Base-by-base conservation (phyloP, 1,140 invertebrate genomes). In the Meloidogyne hapla region DNA sequence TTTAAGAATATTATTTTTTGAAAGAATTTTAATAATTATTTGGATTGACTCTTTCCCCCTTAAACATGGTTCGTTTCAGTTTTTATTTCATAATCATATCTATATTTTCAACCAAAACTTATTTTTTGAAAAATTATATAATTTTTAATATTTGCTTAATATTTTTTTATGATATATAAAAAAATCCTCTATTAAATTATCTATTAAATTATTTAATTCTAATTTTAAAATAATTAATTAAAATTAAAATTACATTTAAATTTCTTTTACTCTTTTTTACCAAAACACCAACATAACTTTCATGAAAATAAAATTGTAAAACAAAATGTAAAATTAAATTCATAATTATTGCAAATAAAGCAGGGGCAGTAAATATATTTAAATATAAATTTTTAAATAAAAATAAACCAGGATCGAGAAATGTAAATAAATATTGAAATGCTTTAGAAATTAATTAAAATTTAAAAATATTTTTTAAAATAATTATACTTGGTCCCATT, bases 391-490 rank as follows among this genome's bases (percentile, higher is more conserved):
- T 33, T 40, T 70, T 28, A 26, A 40, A 26, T 38, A 18, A 33
- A 42, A 56, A 25, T 56, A 70, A 25, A 2, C 88, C 88, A 6
- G 88, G 88, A 73, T 84, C 74, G 8, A 80, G 38, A 10, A 56
- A 67, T 13, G 67, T 64, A 64, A 80, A 80, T n/a, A 81, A n/a
- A 9, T 76, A 62, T 65, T 89, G 88, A 33, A 89, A 82, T n/a
- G 81, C 87, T 42, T 85, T 77, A n/a, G n/a, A n/a, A n/a, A n/a
- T 56, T 76, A 18, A 61, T 61, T 69, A 40, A 66, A 40, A 26
- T 45, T 45, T n/a, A n/a, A 81, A 69, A 21, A 21, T 65, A 25
- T n/a, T 21, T 74, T 65, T 71, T 38, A 5, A 13, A n/a, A n/a
- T n/a, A n/a, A 12, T 12, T 42, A 65, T 45, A 48, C 38, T 69